Base-by-base conservation (phyloP, 2,888 invertebrate species). In the Acanthosepion pharaonis region DNA sequence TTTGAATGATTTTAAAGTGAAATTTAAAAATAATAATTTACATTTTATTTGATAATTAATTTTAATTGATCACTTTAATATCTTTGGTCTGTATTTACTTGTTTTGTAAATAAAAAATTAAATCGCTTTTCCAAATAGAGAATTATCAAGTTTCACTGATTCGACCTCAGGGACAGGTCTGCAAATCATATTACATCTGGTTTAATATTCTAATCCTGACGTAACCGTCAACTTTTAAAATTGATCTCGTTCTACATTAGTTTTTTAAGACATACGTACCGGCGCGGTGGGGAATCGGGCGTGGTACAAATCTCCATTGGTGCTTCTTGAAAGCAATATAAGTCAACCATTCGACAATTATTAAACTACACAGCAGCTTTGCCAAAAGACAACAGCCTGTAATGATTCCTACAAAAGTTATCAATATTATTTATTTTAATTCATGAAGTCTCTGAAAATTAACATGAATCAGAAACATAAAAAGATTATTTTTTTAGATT, bases 231-330 rank as follows among this genome's bases (percentile, higher is more conserved):
- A 78, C 11, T 78, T 28, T 78, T n/a, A 28, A 78, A n/a, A 28
- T n/a, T 28, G 28, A n/a, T 78, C 78, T 78, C 8, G 28, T 28
- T 78, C 28, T 78, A 78, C 78, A 78, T 28, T 0, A 78, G 11
- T 78, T 78, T 78, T 78, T 28, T 78, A 9, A 78, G 78, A 78
- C 78, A 78, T 78, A 78, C 28, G 9, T 15, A n/a, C 28, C 9
- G 78, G 78, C 78, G 28, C 78, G n/a, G n/a, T 78, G n/a, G 78
- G 78, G 78, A 78, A 78, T 78, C 78, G 78, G 78, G 78, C 78
- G 78, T 78, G n/a, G 78, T 42, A 78, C 78, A 15, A 78, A n/a
- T 78, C n/a, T 9, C 78, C n/a, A 78, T 78, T 78, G 78, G 78
- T 28, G 18, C 15, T 78, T n/a, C 78, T 28, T 78, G 78, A 1